Conservation (phyloP, 2,888 invertebrate species). For the Orthonychiurus folsomi region DNA sequence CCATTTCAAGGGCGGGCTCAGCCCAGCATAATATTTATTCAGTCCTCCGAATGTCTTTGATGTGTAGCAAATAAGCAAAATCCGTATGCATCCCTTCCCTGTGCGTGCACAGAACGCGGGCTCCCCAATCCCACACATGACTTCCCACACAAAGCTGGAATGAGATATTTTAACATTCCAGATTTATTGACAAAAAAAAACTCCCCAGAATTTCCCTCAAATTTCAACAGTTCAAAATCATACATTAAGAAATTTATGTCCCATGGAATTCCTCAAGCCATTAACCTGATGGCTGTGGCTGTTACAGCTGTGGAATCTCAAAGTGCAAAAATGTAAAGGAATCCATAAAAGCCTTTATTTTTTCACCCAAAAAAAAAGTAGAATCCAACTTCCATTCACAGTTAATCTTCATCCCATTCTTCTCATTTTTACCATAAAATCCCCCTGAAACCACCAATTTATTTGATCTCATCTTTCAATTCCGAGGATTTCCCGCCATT, state of each 20-base stretch:
- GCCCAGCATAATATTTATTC: constrained; percentile 1
- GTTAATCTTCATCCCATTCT: neutral
- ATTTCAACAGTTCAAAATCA: neutral
- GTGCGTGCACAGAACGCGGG: neutral
- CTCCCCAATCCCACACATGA: neutral
- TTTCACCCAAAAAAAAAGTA: neutral
- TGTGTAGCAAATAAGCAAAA: neutral
- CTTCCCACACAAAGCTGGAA: neutral
- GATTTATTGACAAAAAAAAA: no score
- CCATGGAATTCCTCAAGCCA: no score
- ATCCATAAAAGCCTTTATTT: no score
- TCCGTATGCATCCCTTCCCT: neutral
- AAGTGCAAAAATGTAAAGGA: no score
- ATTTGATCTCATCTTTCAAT: neutral
- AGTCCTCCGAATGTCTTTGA: neutral
- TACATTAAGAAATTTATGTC: no score
- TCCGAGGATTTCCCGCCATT: no score
- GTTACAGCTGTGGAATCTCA: no score
- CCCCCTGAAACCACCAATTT: neutral
- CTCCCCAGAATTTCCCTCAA: no score
- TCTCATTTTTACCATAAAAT: neutral
- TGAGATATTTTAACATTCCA: neutral
- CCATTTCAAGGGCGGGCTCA: no score
- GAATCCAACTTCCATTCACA: neutral
- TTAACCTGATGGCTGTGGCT: no score